Evolutionary conservation across 2,888 invertebrate genomes (phyloP).

Genomic region (Bellardia pandia): DNA sequence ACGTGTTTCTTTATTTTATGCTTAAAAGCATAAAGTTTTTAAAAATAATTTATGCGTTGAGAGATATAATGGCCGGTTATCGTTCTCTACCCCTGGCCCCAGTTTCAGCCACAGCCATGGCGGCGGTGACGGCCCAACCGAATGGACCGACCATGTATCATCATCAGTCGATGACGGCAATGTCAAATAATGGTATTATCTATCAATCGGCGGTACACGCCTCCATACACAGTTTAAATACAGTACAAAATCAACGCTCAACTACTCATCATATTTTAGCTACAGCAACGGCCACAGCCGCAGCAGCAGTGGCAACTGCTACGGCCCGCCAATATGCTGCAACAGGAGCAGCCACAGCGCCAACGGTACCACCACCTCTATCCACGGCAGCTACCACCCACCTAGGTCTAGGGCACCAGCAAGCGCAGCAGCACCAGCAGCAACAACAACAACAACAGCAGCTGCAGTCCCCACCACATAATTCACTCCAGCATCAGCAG

Average conservation of each 20-base stretch:
- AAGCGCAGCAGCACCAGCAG: slow-evolving; percentile 42
- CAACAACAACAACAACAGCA: slow-evolving; percentile 74
- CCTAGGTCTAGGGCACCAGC: slow-evolving; percentile 73
- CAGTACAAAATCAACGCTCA: slow-evolving; percentile 82
- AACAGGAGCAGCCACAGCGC: slow-evolving; percentile 68
- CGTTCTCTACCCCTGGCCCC: slow-evolving; percentile 80
- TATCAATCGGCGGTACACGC: slow-evolving; percentile 84
- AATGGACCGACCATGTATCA: slow-evolving; percentile 82
- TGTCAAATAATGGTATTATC: slow-evolving; percentile 84
- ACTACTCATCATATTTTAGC: slow-evolving; percentile 82
- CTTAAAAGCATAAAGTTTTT: background rate
- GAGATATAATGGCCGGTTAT: slow-evolving; percentile 79
- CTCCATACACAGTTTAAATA: slow-evolving; percentile 83
- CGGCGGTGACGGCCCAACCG: slow-evolving; percentile 78
- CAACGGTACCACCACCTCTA: slow-evolving; percentile 70
- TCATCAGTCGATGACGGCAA: slow-evolving; percentile 82
- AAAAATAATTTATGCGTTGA: slow-evolving; percentile 7
- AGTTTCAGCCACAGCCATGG: slow-evolving; percentile 79
- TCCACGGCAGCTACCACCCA: slow-evolving; percentile 69
- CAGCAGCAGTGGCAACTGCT: slow-evolving; percentile 78
- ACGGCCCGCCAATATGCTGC: slow-evolving; percentile 75
- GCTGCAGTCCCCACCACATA: slow-evolving; percentile 76
- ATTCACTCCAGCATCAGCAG: slow-evolving; percentile 74
- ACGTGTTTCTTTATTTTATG: background rate
- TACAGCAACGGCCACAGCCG: slow-evolving; percentile 80